A percentile compares a stretch with the other conserved stretches of the same genome.
Conservation (phyloP, 2,113 vertebrate genomes). For the Spheniscus mendiculus region DNA sequence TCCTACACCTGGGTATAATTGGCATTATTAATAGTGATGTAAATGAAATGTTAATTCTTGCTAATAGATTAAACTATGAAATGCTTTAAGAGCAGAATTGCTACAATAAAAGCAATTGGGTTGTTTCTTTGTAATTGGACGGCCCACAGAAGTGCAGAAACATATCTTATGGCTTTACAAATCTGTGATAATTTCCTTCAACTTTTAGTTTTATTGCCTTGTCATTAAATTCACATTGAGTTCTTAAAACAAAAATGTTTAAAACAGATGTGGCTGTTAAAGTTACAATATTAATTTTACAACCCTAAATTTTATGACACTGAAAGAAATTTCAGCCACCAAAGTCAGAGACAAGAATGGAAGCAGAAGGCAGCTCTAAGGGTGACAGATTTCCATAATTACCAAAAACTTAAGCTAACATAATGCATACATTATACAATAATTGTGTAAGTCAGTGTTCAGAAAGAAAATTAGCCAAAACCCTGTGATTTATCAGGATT, state of each 20-base stretch:
- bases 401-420: background rate
- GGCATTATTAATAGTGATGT: slow-evolving; percentile 27
- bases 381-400: slow-evolving; percentile 30
- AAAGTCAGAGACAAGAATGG: slow-evolving; percentile 69
- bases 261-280: slow-evolving; percentile 87
- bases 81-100: slow-evolving; percentile 69
- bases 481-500: background rate
- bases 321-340: slow-evolving; percentile 75
- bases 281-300: slow-evolving; percentile 85
- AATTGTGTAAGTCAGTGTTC: background rate
- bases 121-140: slow-evolving; percentile 80
- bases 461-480: background rate
- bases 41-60: slow-evolving; percentile 74
- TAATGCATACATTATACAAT: background rate
- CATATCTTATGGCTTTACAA: slow-evolving; percentile 80
- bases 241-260: slow-evolving; percentile 85
- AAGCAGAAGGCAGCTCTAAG: slow-evolving; percentile 27
- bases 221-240: slow-evolving; percentile 83
- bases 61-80: slow-evolving; percentile 67
- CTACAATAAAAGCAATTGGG: slow-evolving; percentile 68
- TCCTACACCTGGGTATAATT: background rate
- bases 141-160: slow-evolving; percentile 75
- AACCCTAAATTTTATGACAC: slow-evolving; percentile 79
- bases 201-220: slow-evolving; percentile 80
- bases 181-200: slow-evolving; percentile 88